Evolutionary conservation across 2,888 invertebrate species (phyloP).

Genomic region (Drosophila melanosoma): DNA sequence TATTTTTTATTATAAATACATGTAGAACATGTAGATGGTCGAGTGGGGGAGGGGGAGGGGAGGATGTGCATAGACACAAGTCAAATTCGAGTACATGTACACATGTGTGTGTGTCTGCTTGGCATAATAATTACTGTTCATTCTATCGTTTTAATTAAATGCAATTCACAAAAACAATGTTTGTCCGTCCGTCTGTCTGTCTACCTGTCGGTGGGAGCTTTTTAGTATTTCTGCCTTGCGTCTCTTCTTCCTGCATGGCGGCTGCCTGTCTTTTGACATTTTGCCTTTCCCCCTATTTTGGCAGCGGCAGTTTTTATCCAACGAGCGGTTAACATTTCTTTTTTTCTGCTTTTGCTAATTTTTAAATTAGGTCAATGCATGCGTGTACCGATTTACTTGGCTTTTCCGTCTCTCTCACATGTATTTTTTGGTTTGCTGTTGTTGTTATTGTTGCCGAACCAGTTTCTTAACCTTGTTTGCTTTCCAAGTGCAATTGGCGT

Average conservation of each 20-base stretch:
- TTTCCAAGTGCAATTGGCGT: conserved; percentile 70
- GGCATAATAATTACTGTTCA: conserved; percentile 46
- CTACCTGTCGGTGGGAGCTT: conserved; percentile 28
- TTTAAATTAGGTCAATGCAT: conserved; percentile 71
- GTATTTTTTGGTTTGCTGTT: conserved; percentile 37
- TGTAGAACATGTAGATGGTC: background rate
- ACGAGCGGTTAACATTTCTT: conserved; percentile 25
- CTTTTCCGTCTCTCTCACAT: conserved; percentile 31
- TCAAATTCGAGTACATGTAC: conserved; percentile 17
- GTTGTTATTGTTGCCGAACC: conserved; percentile 62
- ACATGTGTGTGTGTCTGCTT: conserved; percentile 15
- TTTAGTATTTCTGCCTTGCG: conserved; percentile 16
- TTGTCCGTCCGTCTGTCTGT: conserved; percentile 6
- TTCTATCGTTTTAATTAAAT: conserved; percentile 52
- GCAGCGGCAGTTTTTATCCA: conserved; percentile 41
- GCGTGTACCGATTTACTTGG: conserved; percentile 51
- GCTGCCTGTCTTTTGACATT: conserved; percentile 34
- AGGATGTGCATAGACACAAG: conserved; percentile 13
- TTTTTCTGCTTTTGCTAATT: conserved; percentile 51
- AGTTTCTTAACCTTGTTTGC: conserved; percentile 78
- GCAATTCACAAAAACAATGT: conserved; percentile 35
- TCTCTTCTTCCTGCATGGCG: conserved; percentile 10
- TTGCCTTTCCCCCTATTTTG: conserved; percentile 47
- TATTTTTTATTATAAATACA: conserved; percentile 29
- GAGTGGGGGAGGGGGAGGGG: background rate